phyloP scores from a whole-genome alignment of 2,888 invertebrate species.

The Ichneumon xanthorius region DNA sequence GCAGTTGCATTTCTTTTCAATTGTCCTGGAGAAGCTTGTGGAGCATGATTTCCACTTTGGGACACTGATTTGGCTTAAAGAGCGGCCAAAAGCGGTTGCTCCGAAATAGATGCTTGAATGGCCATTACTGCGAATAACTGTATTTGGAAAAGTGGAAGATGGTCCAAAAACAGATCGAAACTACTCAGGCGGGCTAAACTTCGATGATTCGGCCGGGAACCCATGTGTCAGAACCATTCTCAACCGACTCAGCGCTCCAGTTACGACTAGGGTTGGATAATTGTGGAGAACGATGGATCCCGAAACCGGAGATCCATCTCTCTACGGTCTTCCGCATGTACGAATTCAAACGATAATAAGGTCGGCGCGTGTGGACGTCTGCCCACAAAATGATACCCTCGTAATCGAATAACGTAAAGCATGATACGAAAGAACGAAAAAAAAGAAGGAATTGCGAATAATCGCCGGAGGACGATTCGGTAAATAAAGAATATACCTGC shows the following conservation, averaged over 20 bases:
- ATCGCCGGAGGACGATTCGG: conserved; percentile 61
- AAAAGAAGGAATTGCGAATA: conserved; percentile 57
- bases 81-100: neutral
- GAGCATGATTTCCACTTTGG: neutral
- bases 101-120: neutral
- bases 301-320: neutral
- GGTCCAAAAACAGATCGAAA: neutral
- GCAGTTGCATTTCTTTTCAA: no score
- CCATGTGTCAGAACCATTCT: neutral
- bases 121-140: conserved; percentile 14
- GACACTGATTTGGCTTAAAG: neutral
- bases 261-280: conserved; percentile 13
- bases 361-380: conserved; percentile 46
- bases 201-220: neutral
- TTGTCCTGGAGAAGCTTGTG: neutral
- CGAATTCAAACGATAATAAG: conserved; percentile 33
- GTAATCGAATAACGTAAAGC: conserved; percentile 22
- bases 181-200: neutral
- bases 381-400: conserved; percentile 25
- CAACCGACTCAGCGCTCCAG: neutral
- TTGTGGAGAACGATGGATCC: conserved; percentile 9
- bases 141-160: conserved; percentile 20
- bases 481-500: conserved; percentile 56
- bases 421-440: neutral
- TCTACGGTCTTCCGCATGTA: neutral